These are phyloP conservation scores for Oplegnathus fasciatus DNA, from an alignment of 2,113 vertebrate genomes.

Conservation along the genomic window DNA sequence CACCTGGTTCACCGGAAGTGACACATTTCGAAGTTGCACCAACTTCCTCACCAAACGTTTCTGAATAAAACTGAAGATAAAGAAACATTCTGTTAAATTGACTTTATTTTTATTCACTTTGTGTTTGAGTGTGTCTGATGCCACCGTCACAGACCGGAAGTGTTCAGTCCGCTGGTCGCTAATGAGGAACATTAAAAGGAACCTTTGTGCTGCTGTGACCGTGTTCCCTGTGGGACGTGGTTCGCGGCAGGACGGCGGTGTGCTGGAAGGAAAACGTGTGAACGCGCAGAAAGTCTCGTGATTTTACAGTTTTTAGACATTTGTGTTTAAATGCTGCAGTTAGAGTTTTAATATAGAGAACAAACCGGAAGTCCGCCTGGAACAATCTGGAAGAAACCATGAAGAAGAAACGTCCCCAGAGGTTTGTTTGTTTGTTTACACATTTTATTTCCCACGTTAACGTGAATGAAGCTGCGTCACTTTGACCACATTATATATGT, in stretches of 20 bases:
- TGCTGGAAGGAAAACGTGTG: conserved; percentile 39
- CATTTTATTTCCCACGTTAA: neutral
- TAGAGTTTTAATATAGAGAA: neutral
- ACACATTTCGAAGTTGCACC: conserved; percentile 15
- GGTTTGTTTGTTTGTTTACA: conserved; percentile 80
- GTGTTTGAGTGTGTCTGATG: too few relatives aligned
- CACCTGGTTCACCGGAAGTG: neutral
- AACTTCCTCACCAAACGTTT: neutral
- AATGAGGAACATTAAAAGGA: neutral
- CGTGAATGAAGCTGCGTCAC: too few relatives aligned
- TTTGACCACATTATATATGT: too few relatives aligned
- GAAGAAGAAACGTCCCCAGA: conserved; percentile 68
- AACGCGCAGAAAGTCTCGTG: neutral
- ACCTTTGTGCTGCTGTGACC: neutral
- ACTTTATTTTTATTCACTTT: too few relatives aligned
- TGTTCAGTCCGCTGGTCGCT: accelerated
- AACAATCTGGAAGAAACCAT: conserved; percentile 49
- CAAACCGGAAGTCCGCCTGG: neutral
- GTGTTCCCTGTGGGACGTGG: conserved; percentile 16
- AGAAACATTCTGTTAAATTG: too few relatives aligned
- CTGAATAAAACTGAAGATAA: neutral
- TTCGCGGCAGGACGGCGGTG: neutral
- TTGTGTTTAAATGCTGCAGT: neutral
- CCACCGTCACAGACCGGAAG: too few relatives aligned
- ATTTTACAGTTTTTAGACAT: neutral